Evolutionary conservation across 2,113 vertebrate species (phyloP).

Genomic region (Dasyurus viverrinus): DNA sequence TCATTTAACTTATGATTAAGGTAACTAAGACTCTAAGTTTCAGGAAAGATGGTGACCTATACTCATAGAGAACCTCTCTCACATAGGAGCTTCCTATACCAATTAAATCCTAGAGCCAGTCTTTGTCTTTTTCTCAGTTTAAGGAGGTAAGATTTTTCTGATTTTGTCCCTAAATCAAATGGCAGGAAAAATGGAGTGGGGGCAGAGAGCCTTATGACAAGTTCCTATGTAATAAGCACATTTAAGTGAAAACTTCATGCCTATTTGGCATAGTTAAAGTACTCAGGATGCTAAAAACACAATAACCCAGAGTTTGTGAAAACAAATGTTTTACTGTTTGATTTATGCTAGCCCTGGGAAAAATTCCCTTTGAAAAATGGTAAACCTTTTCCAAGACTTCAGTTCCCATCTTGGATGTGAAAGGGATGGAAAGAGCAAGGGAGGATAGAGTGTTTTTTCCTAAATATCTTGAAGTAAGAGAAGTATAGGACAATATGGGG

Average conservation of each 20-base stretch:
- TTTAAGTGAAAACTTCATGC: neutral
- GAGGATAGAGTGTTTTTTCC: neutral
- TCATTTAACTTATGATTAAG: neutral
- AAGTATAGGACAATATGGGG: neutral
- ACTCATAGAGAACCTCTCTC: neutral
- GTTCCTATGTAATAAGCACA: neutral
- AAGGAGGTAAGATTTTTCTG: neutral
- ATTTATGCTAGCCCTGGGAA: neutral
- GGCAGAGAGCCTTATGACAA: neutral
- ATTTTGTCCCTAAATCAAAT: neutral
- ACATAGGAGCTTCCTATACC: neutral
- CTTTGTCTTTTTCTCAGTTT: neutral
- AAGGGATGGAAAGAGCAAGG: neutral
- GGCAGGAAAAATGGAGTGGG: neutral
- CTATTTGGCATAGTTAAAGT: neutral
- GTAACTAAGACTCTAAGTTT: neutral
- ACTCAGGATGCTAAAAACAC: neutral
- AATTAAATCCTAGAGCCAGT: neutral
- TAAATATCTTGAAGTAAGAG: neutral
- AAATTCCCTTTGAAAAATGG: neutral
- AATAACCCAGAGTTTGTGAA: neutral
- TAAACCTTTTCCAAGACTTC: neutral
- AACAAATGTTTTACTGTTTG: neutral
- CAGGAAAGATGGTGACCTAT: neutral
- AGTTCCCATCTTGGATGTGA: neutral